These are phyloP conservation scores for Perca schrenkii DNA, from an alignment of 2,113 vertebrate species.

Conservation along the genomic window DNA sequence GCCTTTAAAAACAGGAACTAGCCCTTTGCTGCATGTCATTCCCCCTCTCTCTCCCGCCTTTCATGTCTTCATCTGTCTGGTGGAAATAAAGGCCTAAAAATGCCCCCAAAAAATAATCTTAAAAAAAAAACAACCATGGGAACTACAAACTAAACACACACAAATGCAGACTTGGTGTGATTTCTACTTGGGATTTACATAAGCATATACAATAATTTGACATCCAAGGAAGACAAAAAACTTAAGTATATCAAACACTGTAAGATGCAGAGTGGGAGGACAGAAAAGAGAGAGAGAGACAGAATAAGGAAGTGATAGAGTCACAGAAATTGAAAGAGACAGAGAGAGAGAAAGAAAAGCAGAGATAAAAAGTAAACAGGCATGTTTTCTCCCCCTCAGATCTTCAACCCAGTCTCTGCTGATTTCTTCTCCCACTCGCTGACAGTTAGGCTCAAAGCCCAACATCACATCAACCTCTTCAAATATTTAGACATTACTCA, in stretches of 20 bases:
- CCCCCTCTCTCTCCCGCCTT: no score
- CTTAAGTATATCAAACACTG: slow-evolving; percentile 14
- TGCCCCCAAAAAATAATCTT: no score
- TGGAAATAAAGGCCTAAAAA: no score
- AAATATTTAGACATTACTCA: slow-evolving; percentile 80
- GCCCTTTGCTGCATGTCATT: no score
- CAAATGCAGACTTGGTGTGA: background rate
- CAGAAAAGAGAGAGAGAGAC: slow-evolving; percentile 8
- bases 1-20: slow-evolving; percentile 2
- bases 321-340: slow-evolving; percentile 20
- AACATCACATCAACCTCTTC: slow-evolving; percentile 79
- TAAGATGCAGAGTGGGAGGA: slow-evolving; percentile 42
- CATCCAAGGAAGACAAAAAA: slow-evolving; percentile 2
- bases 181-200: slow-evolving; percentile 4
- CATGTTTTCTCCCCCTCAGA: slow-evolving; percentile 69
- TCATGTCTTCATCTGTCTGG: no score
- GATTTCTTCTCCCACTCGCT: slow-evolving; percentile 72
- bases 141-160: background rate
- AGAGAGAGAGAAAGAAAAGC: slow-evolving; percentile 28
- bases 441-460: slow-evolving; percentile 74
- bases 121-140: no score
- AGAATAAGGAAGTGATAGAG: slow-evolving; percentile 18
- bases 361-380: slow-evolving; percentile 70
- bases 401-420: slow-evolving; percentile 71
- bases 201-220: background rate